A percentile compares a stretch with the other conserved stretches of the same genome.
phyloP scores from a whole-genome alignment of 2,797 vertebrate genomes.

The Oreortyx pictus region DNA sequence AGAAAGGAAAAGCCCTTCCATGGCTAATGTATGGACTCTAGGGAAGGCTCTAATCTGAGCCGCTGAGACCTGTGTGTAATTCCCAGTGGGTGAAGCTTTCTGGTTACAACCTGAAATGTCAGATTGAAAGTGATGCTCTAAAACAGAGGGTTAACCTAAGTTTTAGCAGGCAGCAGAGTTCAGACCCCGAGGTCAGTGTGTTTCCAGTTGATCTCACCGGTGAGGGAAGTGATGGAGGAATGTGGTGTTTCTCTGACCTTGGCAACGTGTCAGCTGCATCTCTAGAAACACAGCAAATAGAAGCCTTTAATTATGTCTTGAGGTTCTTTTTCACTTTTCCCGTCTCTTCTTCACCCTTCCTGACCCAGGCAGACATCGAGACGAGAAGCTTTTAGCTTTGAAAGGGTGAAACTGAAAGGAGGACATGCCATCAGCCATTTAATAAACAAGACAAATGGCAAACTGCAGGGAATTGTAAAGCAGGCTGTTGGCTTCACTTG shows the following conservation, averaged over 20 bases:
- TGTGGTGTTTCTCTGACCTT: conserved; percentile 16
- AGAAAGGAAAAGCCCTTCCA: background rate
- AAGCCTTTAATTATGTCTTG: conserved; percentile 46
- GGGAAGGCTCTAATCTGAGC: background rate
- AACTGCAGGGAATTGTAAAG: background rate
- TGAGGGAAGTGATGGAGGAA: conserved; percentile 25
- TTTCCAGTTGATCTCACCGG: background rate
- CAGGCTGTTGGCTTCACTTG: background rate
- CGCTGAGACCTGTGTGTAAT: background rate
- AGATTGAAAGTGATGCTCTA: background rate
- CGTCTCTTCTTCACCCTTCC: background rate
- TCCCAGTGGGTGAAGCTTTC: background rate
- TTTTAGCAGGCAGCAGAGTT: conserved; percentile 39
- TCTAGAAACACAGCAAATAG: conserved; percentile 38
- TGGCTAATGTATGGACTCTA: background rate
- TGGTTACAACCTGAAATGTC: background rate
- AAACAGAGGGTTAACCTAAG: conserved; percentile 10
- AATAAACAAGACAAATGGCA: background rate
- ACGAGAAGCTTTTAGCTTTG: conserved; percentile 44
- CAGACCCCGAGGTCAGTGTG: background rate
- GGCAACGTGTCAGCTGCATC: conserved; percentile 20
- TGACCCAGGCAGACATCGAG: background rate
- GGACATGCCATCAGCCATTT: background rate
- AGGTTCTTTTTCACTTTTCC: background rate
- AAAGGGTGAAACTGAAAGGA: conserved; percentile 28